Evolutionary conservation across 2,888 invertebrate species (phyloP).

Genomic region (Lydus trimaculatus): DNA sequence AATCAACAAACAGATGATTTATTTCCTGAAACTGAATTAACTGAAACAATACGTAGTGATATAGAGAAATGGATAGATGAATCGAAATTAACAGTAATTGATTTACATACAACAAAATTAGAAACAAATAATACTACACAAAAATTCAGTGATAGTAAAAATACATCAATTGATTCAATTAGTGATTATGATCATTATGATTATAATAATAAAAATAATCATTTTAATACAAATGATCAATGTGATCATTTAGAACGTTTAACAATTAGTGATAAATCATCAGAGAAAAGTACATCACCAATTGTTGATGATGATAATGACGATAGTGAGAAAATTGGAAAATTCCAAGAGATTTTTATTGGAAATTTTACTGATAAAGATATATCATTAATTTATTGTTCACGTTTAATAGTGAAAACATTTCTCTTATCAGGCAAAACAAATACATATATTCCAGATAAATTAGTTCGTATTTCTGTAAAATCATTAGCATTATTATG

Average conservation of each 20-base stretch:
- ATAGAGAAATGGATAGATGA: slow-evolving; percentile 60
- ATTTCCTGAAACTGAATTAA: slow-evolving; percentile 54
- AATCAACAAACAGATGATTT: slow-evolving; percentile 55
- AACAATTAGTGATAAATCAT: slow-evolving; percentile 53
- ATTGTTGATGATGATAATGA: no score
- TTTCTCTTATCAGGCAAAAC: slow-evolving; percentile 75
- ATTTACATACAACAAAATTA: slow-evolving; percentile 34
- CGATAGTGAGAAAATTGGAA: slow-evolving; percentile 30
- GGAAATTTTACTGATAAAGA: slow-evolving; percentile 72
- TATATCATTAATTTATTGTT: slow-evolving; percentile 74
- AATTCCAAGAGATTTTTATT: slow-evolving; percentile 67
- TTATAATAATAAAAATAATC: slow-evolving; percentile 18
- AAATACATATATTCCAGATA: slow-evolving; percentile 70
- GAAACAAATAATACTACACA: slow-evolving; percentile 27
- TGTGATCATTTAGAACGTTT: slow-evolving; percentile 50
- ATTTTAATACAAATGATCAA: slow-evolving; percentile 38
- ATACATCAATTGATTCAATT: slow-evolving; percentile 10
- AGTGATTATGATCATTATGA: slow-evolving; percentile 17
- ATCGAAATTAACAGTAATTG: slow-evolving; percentile 56
- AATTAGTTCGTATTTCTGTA: slow-evolving; percentile 84
- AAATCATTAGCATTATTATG: slow-evolving; percentile 87
- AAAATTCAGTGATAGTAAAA: slow-evolving; percentile 16
- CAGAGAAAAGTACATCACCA: slow-evolving; percentile 52
- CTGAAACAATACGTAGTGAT: slow-evolving; percentile 54
- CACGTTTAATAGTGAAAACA: slow-evolving; percentile 73